phyloP scores from a whole-genome alignment of 2,888 invertebrate genomes.

The Dasysyrphus albostriatus region DNA sequence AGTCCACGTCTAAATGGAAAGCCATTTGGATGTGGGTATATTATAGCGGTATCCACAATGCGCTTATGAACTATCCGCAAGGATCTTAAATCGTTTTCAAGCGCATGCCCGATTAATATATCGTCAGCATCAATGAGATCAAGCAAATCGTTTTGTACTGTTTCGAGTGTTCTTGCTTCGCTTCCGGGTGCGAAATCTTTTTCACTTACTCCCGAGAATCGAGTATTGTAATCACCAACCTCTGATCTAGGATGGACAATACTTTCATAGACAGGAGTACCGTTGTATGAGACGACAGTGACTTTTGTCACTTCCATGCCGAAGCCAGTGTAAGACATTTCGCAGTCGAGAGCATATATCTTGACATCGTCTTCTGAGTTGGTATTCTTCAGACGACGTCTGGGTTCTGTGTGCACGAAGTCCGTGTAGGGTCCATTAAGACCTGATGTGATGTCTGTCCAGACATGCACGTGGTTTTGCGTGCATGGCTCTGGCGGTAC shows the following conservation, averaged over 20 bases:
- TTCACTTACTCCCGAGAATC: slow-evolving; percentile 95
- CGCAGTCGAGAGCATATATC: slow-evolving; percentile 96
- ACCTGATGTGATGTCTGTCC: slow-evolving; percentile 89
- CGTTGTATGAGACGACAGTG: slow-evolving; percentile 91
- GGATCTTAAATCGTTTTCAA: slow-evolving; percentile 96
- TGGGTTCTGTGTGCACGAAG: slow-evolving; percentile 86
- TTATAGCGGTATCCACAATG: slow-evolving; percentile 95
- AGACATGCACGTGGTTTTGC: slow-evolving; percentile 89
- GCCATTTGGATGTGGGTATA: slow-evolving; percentile 94
- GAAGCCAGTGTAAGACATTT: slow-evolving; percentile 96
- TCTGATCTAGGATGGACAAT: slow-evolving; percentile 92
- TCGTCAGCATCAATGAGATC: slow-evolving; percentile 92
- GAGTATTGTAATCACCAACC: slow-evolving; percentile 97
- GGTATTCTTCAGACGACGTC: slow-evolving; percentile 42
- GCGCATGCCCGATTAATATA: slow-evolving; percentile 96
- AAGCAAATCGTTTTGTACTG: slow-evolving; percentile 94
- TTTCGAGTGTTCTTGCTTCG: slow-evolving; percentile 88
- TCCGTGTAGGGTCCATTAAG: slow-evolving; percentile 90
- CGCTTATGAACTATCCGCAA: slow-evolving; percentile 92
- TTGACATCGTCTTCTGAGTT: slow-evolving; percentile 77
- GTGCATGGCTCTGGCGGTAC: slow-evolving; percentile 86
- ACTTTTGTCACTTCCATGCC: slow-evolving; percentile 95
- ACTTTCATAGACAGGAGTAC: slow-evolving; percentile 91
- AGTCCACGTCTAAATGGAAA: slow-evolving; percentile 93
- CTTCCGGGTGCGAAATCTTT: slow-evolving; percentile 85